Evolutionary conservation across 2,113 vertebrate genomes (phyloP), one percentile per base, ranked within the genome.

Genomic region (Antechinus stuartii): DNA sequence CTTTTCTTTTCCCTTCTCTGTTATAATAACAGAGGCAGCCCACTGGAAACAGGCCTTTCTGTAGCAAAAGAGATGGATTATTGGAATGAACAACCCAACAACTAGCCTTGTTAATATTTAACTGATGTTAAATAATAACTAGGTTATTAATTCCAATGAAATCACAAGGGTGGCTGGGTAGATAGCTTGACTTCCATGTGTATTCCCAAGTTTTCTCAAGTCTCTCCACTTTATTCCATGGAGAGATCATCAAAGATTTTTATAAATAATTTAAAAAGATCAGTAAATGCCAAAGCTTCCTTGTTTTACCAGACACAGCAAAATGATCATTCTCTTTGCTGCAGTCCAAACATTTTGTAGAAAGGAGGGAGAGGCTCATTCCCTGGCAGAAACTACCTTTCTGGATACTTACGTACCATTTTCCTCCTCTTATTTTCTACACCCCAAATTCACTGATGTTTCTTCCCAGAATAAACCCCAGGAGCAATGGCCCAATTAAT

Each of bases 91-190:
- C 47, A 94, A 91, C n/a, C 25, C 26, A 93, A 76, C 50, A 94
- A 16, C 91, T 93, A 50, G 35, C 92, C n/a, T 90, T 91, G 30
- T 92, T 97, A 84, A 42, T 42, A 93, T 30, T 90, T 27, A 92
- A 95, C 90, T 53, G 94, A 90, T 92, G 93, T 55, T 92, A 96
- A 96, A 93, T 76, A 95, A 35, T 68, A 96, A 92, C 24, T 90
- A 56, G 94, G 90, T 57, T 95, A 94, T 46, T 22, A 1, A 52
- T 24, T 47, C 54, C 91, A 54, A 93, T 91, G 53, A 94, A 96
- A 96, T 91, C 27, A 93, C 19, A 93, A 90, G 93, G 50, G 92
- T 53, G 46, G 91, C 2, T 94, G 50, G 91, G 35, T 56, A 93
- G 35, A 23, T 35, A 92, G 16, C 35, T 52, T 95, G 89, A 90